Percentiles rank a stretch among this genome's conserved stretches.
Evolutionary conservation across 2,113 vertebrate species (phyloP).

Genomic region (Phalacrocorax pelagicus): DNA sequence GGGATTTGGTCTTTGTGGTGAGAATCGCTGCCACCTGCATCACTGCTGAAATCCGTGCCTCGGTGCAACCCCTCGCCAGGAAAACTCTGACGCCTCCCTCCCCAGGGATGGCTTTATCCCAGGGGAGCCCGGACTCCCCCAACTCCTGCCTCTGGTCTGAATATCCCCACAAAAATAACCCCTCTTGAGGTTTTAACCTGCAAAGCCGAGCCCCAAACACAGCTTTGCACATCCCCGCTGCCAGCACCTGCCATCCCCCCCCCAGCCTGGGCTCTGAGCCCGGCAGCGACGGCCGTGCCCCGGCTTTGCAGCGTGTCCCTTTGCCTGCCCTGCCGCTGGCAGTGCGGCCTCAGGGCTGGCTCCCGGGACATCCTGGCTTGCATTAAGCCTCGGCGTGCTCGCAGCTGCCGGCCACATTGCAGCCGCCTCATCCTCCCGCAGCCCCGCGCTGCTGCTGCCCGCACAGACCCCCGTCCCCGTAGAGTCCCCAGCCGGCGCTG

Average conservation of each 20-base stretch:
- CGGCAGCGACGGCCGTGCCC: too few relatives aligned
- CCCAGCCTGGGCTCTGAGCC: neutral
- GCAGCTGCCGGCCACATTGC: conserved; percentile 13
- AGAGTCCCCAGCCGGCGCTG: neutral
- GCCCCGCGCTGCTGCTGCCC: neutral
- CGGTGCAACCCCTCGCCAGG: neutral
- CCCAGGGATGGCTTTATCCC: neutral
- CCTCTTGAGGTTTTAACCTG: neutral
- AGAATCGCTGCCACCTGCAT: neutral
- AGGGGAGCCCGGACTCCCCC: too few relatives aligned
- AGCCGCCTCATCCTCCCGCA: neutral
- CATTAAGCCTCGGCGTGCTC: neutral
- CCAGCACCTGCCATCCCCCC: neutral
- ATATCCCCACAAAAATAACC: neutral
- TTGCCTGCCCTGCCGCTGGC: too few relatives aligned
- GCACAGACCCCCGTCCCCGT: neutral
- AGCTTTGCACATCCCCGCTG: neutral
- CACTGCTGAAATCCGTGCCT: neutral
- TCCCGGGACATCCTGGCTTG: neutral
- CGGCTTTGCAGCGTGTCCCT: neutral
- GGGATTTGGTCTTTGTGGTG: neutral
- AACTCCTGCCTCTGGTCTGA: neutral
- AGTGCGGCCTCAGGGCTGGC: neutral
- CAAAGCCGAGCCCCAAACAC: neutral
- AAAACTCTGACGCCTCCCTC: neutral